phyloP scores from a whole-genome alignment of 2,888 invertebrate genomes.

The Platycheirus rosarum region DNA sequence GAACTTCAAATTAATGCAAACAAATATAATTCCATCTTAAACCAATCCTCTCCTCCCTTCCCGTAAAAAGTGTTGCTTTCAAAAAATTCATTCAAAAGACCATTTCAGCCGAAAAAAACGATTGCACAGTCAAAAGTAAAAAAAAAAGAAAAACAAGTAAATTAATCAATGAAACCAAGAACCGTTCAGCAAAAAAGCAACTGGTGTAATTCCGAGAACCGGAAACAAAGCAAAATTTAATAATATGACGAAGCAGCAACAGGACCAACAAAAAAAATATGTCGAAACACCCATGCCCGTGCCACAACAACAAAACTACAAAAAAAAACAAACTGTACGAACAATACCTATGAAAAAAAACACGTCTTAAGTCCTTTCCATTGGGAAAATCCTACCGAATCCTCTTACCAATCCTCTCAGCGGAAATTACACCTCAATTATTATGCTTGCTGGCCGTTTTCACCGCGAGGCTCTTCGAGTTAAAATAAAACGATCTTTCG shows the following conservation, averaged over 20 bases:
- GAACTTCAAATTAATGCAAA: conserved; percentile 1
- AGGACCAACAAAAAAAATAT: conserved; percentile 34
- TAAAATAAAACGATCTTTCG: conserved; percentile 52
- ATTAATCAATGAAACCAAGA: conserved; percentile 60
- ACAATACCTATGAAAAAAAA: conserved; percentile 31
- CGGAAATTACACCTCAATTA: conserved; percentile 75
- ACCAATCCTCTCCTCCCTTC: conserved; percentile 8
- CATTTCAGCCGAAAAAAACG: conserved; percentile 7
- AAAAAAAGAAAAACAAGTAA: conserved; percentile 20
- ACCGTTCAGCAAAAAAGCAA: conserved; percentile 58
- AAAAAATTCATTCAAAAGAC: conserved; percentile 28
- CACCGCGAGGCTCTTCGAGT: conserved; percentile 55
- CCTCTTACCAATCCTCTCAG: conserved; percentile 73
- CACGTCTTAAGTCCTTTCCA: conserved; percentile 70
- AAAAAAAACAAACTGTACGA: conserved; percentile 4
- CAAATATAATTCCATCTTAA: conserved; percentile 31
- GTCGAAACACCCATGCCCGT: conserved; percentile 23
- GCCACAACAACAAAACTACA: background rate
- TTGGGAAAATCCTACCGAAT: conserved; percentile 73
- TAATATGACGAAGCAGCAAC: conserved; percentile 67
- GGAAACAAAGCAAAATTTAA: conserved; percentile 68
- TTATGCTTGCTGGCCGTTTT: conserved; percentile 71
- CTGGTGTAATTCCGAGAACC: conserved; percentile 67
- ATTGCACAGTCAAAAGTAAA: conserved; percentile 4
- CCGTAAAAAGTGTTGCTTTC: conserved; percentile 36